Evolutionary conservation across 2,888 invertebrate genomes (phyloP), one percentile per base, ranked within the genome.

Genomic region (Theodoxus fluviatilis): DNA sequence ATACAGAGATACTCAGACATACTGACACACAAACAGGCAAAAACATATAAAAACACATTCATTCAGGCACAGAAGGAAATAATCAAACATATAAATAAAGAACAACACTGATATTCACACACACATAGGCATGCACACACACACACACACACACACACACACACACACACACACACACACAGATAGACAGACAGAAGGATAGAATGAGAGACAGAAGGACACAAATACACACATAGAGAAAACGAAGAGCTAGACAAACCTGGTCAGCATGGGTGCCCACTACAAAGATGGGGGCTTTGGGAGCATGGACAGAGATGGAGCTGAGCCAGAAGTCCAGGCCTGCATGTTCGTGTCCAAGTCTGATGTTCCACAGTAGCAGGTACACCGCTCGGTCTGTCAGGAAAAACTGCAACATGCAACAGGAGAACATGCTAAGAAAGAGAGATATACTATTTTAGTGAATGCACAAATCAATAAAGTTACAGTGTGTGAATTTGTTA

Each of bases 311-410:
- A 25, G 80, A 75, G 47, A 86, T 84, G 9, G 85, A 85, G 71
- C 80, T 85, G 38, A 86, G 80, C 86, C 86, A 86, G 80, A 86
- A 86, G 69, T 85, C 83, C 12, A 86, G 78, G 37, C 86, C 85
- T 49, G 86, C 85, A 75, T 86, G 85, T 68, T 86, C 85, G 67
- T 81, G 80, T 15, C 86, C 85, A 3, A 85, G 80, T 43, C 86
- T 74, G 1, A 82, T 82, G 74, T 85, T 85, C 86, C 86, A 86
- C 47, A 85, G 71, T 52, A 86, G 71, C 37, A 86, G 73, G 71
- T 86, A 86, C 37, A 86, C 82, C 7, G 86, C 85, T 73, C 85
- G 76, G 71, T 83, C 80, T 7, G 86, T 84, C 74, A 86, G 78
- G 80, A 86, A 86, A 76, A 86, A 86, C 84, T 80, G 75, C 18